A percentile compares a stretch with the other conserved stretches of the same genome.
Conservation (phyloP, 1,140 invertebrate species). For the Panonychus citri region DNA sequence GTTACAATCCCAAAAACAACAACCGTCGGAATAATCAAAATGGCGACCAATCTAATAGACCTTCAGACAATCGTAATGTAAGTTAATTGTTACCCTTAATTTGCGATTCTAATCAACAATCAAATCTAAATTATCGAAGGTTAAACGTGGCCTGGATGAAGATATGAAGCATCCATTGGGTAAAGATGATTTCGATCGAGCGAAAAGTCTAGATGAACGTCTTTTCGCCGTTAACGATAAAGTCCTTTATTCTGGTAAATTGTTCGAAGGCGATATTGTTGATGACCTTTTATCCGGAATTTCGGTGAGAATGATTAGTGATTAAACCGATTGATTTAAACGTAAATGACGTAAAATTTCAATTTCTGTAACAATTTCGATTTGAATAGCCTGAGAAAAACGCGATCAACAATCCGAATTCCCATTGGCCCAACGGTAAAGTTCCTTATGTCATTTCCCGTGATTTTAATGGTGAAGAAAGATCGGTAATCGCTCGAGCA, state of each 20-base stretch:
- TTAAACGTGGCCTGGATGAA: background rate
- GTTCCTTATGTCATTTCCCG: conserved; percentile 9
- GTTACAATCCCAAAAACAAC: too few species aligned
- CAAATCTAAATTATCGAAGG: too few species aligned
- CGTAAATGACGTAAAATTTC: too few species aligned
- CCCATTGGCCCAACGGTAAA: conserved; percentile 6
- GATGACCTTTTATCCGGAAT: background rate
- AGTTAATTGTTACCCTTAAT: too few species aligned
- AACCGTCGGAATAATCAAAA: too few species aligned
- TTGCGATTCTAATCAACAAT: too few species aligned
- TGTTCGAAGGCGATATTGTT: background rate
- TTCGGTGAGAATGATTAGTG: background rate
- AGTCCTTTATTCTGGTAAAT: background rate
- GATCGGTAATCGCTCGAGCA: conserved; percentile 7
- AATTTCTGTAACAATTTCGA: background rate
- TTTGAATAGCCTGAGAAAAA: conserved; percentile 12
- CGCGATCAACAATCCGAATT: conserved; percentile 15
- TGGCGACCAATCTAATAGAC: too few species aligned
- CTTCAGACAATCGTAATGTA: too few species aligned
- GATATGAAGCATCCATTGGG: background rate
- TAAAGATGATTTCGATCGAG: background rate
- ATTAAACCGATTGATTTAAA: too few species aligned
- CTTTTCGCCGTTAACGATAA: background rate
- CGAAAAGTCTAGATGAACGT: background rate
- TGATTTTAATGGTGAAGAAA: conserved; percentile 4